phyloP scores from a whole-genome alignment of 2,888 invertebrate species.

The Steinernema carpocapsae region DNA sequence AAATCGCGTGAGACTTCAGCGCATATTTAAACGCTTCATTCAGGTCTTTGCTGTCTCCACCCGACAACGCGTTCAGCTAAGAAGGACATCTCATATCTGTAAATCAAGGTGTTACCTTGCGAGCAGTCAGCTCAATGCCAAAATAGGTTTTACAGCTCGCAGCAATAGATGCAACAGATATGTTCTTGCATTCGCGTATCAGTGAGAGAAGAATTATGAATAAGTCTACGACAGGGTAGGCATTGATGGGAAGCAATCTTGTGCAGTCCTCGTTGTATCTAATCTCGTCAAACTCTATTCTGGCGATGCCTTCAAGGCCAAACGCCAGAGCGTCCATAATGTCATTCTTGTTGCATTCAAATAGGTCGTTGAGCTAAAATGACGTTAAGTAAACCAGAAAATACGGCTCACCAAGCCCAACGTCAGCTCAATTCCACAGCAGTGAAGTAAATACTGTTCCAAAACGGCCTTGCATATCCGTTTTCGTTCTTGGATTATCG shows the following conservation, averaged over 20 bases:
- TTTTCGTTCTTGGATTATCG: not conserved
- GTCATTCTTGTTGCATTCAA: not conserved
- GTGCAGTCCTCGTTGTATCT: not conserved
- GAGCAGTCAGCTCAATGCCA: too few relatives aligned
- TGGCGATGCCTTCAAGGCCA: not conserved
- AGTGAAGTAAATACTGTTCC: not conserved
- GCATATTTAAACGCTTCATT: not conserved
- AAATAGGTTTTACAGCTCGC: too few relatives aligned
- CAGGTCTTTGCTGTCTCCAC: not conserved
- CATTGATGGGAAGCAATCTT: not conserved
- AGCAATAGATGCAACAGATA: too few relatives aligned
- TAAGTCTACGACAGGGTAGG: not conserved
- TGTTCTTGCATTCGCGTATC: not conserved
- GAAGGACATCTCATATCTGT: not conserved
- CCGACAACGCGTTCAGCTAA: not conserved
- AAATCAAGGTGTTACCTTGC: not conserved
- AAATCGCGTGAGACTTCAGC: not conserved
- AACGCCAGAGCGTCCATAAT: not conserved
- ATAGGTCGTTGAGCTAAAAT: slow-evolving; percentile 1
- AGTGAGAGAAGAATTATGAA: not conserved
- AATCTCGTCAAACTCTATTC: not conserved
- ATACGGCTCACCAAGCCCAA: not conserved
- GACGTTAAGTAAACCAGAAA: not conserved
- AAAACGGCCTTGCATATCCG: not conserved
- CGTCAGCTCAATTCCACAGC: slow-evolving; percentile 5